Conservation (phyloP, 30 jellyfish, hydroid and myxozoan species). For the Rhopilema esculentum region DNA sequence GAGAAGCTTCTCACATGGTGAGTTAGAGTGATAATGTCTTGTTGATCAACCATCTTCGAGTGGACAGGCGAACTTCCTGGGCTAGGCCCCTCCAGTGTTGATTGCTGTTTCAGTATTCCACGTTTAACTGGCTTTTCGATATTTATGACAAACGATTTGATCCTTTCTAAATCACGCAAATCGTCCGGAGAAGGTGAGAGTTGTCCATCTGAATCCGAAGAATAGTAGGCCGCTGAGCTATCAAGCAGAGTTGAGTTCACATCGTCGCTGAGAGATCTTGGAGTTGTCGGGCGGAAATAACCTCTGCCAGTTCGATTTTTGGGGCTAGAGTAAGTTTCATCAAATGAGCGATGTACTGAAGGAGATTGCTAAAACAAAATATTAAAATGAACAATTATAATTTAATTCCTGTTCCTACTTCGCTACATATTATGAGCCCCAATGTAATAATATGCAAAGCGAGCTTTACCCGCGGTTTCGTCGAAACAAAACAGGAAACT, state of each 20-base stretch:
- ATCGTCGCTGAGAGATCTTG: slow-evolving; percentile 48
- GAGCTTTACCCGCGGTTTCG: slow-evolving; percentile 35
- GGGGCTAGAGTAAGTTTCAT: slow-evolving; percentile 32
- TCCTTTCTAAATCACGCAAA: slow-evolving; percentile 2
- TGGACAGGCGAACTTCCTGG: slow-evolving; percentile 72
- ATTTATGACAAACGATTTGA: slow-evolving; percentile 5
- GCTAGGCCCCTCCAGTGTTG: slow-evolving; percentile 28
- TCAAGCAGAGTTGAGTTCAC: slow-evolving; percentile 10
- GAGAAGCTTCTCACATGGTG: slow-evolving; percentile 95
- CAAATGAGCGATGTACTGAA: slow-evolving; percentile 45
- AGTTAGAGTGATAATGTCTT: slow-evolving; percentile 89
- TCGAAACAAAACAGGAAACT: neutral
- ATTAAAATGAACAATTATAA: neutral
- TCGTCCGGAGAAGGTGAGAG: slow-evolving; percentile 44
- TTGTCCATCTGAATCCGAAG: slow-evolving; percentile 45
- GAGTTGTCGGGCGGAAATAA: slow-evolving; percentile 10
- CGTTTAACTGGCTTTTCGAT: slow-evolving; percentile 27
- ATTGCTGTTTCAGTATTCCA: slow-evolving; percentile 17
- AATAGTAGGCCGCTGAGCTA: slow-evolving; percentile 17
- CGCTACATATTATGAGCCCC: neutral
- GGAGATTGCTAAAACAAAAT: neutral
- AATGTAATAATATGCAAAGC: neutral
- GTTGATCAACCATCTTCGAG: slow-evolving; percentile 90
- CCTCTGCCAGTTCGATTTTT: neutral
- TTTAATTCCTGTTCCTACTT: neutral